A percentile compares a stretch with the other conserved stretches of the same genome.
Evolutionary conservation across 2,888 invertebrate genomes (phyloP).

Genomic region (Ochropacha duplaris): DNA sequence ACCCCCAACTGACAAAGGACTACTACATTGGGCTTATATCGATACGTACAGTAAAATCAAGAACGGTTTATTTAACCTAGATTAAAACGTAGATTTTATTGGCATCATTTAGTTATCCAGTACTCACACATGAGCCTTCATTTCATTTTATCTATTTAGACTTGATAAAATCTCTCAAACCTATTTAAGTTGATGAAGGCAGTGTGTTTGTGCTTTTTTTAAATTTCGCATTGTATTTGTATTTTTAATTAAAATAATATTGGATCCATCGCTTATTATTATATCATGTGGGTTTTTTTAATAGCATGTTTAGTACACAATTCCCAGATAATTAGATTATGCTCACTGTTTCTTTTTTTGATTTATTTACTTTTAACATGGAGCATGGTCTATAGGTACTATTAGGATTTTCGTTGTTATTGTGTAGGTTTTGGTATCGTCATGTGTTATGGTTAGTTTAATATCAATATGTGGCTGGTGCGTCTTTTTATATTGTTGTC

Average conservation of each 20-base stretch:
- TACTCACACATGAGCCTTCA: constrained; percentile 28
- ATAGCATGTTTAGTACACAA: constrained; percentile 67
- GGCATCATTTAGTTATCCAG: constrained; percentile 31
- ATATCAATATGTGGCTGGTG: constrained; percentile 47
- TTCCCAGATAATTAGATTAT: constrained; percentile 39
- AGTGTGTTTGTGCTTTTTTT: constrained; percentile 38
- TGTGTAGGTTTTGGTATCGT: constrained; percentile 33
- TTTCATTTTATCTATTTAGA: neutral
- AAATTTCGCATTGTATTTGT: constrained; percentile 42
- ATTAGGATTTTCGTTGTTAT: constrained; percentile 15
- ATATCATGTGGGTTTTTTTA: constrained; percentile 81
- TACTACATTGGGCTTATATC: constrained; percentile 26
- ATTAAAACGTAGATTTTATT: constrained; percentile 23
- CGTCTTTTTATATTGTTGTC: constrained; percentile 44
- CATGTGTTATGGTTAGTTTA: constrained; percentile 36
- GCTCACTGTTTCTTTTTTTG: constrained; percentile 50
- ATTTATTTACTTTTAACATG: constrained; percentile 29
- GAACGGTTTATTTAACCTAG: constrained; percentile 6
- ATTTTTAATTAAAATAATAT: constrained; percentile 40
- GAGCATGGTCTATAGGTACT: constrained; percentile 39
- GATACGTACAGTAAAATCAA: constrained; percentile 30
- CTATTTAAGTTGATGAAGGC: neutral
- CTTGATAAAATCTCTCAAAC: neutral
- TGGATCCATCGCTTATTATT: constrained; percentile 60
- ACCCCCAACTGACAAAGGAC: constrained; percentile 26